These are phyloP conservation scores for roundworm (Caenorhabditis elegans) DNA, from an alignment of 1,140 invertebrate genomes.

Conservation along the genomic window DNA sequence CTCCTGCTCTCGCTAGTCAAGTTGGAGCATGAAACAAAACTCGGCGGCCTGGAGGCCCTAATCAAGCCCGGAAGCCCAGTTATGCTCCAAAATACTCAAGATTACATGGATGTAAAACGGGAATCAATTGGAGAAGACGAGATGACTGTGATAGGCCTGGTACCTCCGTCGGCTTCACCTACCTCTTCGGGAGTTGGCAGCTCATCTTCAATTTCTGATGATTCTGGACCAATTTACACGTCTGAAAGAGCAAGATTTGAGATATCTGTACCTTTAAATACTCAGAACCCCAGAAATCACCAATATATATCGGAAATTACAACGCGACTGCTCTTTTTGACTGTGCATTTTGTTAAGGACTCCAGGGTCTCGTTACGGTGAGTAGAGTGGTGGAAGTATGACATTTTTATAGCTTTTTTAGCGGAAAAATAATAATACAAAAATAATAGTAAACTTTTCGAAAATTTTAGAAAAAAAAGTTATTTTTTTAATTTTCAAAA, in stretches of 20 bases:
- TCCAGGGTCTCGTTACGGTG: not conserved
- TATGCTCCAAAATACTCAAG: not conserved
- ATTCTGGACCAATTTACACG: slow-evolving; percentile 66
- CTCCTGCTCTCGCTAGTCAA: slow-evolving; percentile 55
- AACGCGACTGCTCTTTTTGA: slow-evolving; percentile 16
- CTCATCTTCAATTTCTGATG: slow-evolving; percentile 51
- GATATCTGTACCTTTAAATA: not conserved
- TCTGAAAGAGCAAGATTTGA: not conserved
- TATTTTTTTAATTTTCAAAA: too few relatives aligned
- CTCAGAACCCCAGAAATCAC: slow-evolving; percentile 69
- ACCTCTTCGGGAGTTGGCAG: slow-evolving; percentile 47
- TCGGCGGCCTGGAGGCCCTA: not conserved
- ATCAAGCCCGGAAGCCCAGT: not conserved
- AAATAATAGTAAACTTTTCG: too few relatives aligned
- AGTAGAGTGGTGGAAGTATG: too few relatives aligned
- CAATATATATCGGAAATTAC: slow-evolving; percentile 22
- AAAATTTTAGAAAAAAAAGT: too few relatives aligned
- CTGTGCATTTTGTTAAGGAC: slow-evolving; percentile 9
- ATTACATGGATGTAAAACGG: not conserved
- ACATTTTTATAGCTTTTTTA: too few relatives aligned
- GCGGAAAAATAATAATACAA: too few relatives aligned
- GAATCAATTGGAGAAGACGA: slow-evolving; percentile 53
- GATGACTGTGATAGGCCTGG: slow-evolving; percentile 47
- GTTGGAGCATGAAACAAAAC: slow-evolving; percentile 43
- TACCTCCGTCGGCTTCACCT: slow-evolving; percentile 45